These are phyloP conservation scores for Rhagologus leucostigma DNA, from an alignment of 2,113 vertebrate species.

Conservation along the genomic window DNA sequence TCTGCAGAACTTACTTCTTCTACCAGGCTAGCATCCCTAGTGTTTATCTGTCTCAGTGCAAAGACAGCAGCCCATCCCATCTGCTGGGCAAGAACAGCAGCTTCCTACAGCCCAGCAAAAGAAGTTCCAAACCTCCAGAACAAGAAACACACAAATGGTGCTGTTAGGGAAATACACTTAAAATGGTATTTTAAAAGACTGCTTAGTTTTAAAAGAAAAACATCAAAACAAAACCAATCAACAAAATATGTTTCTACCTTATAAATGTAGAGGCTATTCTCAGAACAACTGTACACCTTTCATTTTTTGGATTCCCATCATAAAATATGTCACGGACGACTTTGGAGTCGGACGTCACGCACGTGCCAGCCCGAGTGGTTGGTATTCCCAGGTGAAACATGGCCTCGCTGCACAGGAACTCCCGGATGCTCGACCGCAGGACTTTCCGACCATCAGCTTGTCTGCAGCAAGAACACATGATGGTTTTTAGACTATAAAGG, in stretches of 20 bases:
- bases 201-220: neutral
- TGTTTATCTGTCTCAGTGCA: neutral
- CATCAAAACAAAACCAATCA: rapidly evolving
- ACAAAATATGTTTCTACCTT: conserved; percentile 69
- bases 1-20: neutral
- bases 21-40: neutral
- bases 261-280: conserved; percentile 92
- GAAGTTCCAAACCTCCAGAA: neutral
- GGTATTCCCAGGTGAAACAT: conserved; percentile 91
- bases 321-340: conserved; percentile 88
- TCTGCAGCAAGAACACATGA: conserved; percentile 53
- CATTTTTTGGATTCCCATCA: conserved; percentile 81
- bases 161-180: neutral
- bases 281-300: conserved; percentile 88
- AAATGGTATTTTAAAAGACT: neutral
- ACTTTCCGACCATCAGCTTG: conserved; percentile 94
- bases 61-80: neutral
- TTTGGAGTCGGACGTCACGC: conserved; percentile 84
- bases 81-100: neutral
- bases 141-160: rapidly evolving
- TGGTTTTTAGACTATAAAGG: rapidly evolving
- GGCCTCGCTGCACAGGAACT: conserved; percentile 95
- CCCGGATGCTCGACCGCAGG: conserved; percentile 90
- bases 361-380: conserved; percentile 87
- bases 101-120: neutral